Conservation (phyloP, 2,797 vertebrate species). For the Sebastes hubbsi region DNA sequence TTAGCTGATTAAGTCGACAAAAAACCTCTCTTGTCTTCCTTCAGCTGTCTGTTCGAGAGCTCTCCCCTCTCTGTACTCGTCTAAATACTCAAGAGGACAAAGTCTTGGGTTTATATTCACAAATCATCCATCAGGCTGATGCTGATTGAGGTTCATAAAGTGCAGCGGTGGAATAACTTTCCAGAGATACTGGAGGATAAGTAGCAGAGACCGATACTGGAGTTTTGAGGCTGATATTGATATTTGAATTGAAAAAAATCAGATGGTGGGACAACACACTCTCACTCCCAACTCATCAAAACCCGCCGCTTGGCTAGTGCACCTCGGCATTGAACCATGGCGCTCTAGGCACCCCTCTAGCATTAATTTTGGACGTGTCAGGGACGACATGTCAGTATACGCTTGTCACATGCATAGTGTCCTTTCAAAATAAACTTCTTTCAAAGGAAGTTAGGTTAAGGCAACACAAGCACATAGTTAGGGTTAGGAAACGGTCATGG, state of each 20-base stretch:
- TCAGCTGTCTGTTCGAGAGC: neutral
- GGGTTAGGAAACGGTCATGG: no score
- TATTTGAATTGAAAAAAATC: neutral
- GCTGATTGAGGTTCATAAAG: slow-evolving; percentile 23
- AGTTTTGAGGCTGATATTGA: neutral
- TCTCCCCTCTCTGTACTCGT: neutral
- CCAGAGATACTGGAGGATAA: neutral
- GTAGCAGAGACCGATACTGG: neutral
- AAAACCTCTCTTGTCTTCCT: neutral
- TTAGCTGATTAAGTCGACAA: neutral
- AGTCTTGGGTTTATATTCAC: slow-evolving; percentile 18
- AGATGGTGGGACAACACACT: no score
- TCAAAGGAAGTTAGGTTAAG: no score
- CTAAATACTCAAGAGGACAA: neutral
- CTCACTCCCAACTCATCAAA: no score
- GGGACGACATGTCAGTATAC: no score
- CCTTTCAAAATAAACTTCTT: no score
- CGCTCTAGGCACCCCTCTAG: no score
- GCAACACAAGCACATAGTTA: no score
- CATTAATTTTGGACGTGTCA: no score
- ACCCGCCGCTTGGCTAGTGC: no score
- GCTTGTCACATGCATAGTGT: no score
- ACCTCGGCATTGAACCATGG: no score
- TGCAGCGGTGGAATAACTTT: neutral
- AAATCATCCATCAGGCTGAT: slow-evolving; percentile 17